Percentiles rank a stretch among this genome's conserved stretches.
phyloP scores from a whole-genome alignment of 1,140 invertebrate species.

The Drosophila lini region DNA sequence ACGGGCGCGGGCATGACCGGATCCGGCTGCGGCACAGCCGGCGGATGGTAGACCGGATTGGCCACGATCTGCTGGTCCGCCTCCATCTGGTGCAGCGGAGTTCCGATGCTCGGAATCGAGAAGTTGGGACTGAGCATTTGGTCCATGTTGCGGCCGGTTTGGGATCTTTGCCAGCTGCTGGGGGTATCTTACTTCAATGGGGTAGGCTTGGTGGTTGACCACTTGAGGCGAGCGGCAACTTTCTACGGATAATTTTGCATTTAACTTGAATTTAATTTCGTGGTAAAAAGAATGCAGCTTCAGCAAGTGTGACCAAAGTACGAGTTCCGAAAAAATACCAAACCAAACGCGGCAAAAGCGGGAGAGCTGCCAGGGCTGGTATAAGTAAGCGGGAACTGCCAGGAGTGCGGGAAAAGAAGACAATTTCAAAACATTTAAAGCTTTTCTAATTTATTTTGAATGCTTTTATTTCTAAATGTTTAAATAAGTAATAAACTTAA shows the following conservation, averaged over 20 bases:
- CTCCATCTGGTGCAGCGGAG: constrained; percentile 95
- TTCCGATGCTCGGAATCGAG: constrained; percentile 95
- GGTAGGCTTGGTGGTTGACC: not conserved
- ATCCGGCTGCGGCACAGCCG: constrained; percentile 85
- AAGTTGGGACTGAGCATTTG: constrained; percentile 95
- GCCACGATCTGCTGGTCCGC: constrained; percentile 90
- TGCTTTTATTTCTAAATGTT: too few relatives aligned
- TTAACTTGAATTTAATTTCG: constrained; percentile 6
- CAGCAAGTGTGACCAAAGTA: constrained; percentile 1
- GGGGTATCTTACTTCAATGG: not conserved
- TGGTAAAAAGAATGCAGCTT: constrained; percentile 16
- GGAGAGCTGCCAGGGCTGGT: not conserved
- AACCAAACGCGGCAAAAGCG: not conserved
- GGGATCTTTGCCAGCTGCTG: not conserved
- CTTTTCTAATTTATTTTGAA: too few relatives aligned
- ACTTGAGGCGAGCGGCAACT: constrained; percentile 1
- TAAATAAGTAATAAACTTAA: too few relatives aligned
- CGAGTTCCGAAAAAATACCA: not conserved
- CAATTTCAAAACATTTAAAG: too few relatives aligned
- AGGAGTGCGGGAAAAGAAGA: not conserved
- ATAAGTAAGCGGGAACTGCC: too few relatives aligned
- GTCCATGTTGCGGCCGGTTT: constrained; percentile 84
- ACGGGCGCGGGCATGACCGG: constrained; percentile 31
- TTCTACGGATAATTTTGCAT: constrained; percentile 5
- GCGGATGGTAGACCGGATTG: constrained; percentile 91